Evolutionary conservation across 1,140 invertebrate genomes (phyloP).

Genomic region (Aphis craccivora): DNA sequence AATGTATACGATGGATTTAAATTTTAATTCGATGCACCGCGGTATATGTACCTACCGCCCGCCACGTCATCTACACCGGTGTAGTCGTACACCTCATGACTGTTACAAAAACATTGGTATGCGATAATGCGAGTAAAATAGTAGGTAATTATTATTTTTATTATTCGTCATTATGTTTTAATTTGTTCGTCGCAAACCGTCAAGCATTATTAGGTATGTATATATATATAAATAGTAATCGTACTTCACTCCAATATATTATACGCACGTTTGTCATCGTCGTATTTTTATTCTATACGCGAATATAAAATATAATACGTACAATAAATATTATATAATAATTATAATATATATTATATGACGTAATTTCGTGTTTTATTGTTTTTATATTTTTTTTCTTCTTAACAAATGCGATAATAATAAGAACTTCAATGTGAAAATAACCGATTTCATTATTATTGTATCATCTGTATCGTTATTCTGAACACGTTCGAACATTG

Average conservation of each 20-base stretch:
- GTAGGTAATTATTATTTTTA: not conserved
- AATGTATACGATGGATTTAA: not conserved
- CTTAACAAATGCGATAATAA: not conserved
- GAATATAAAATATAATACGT: not conserved
- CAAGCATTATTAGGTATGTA: not conserved
- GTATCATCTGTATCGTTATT: not conserved
- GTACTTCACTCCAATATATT: not conserved
- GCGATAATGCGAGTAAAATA: not conserved
- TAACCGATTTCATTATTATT: not conserved
- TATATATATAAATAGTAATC: not conserved
- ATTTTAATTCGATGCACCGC: not conserved
- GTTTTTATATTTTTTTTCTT: not conserved
- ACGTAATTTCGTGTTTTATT: not conserved
- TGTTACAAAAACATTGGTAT: not conserved
- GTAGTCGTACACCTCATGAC: no score
- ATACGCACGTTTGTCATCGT: not conserved
- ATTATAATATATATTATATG: not conserved
- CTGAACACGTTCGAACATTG: not conserved
- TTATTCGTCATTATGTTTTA: not conserved
- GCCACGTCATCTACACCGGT: no score
- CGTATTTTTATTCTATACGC: not conserved
- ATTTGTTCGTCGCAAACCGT: not conserved
- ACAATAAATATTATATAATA: not conserved
- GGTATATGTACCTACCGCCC: no score
- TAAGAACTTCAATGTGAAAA: not conserved